Conservation (phyloP, 2,797 vertebrate genomes). For the Tangara arthus region DNA sequence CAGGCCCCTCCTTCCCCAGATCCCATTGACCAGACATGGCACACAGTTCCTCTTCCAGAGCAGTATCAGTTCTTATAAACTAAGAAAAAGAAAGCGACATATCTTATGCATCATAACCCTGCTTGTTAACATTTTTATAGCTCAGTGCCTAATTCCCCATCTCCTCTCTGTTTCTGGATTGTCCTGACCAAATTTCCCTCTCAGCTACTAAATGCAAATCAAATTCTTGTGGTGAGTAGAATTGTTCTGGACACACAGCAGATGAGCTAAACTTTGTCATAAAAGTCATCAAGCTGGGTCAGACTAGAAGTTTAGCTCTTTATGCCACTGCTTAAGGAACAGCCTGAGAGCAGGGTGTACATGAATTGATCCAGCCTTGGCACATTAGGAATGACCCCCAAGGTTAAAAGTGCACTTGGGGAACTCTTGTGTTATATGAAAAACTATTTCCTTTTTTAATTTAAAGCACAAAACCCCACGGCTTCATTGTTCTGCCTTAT, state of each 20-base stretch:
- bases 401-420: background rate
- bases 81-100: background rate
- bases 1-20: fast-evolving
- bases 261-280: background rate
- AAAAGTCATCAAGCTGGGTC: background rate
- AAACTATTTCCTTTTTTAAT: background rate
- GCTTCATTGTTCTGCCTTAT: background rate
- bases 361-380: background rate
- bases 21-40: background rate
- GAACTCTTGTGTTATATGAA: background rate
- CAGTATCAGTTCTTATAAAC: background rate
- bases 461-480: background rate
- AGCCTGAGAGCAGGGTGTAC: fast-evolving
- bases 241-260: background rate
- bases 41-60: background rate
- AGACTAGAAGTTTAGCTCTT: background rate
- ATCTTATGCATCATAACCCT: background rate
- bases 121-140: background rate
- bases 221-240: background rate
- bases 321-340: background rate
- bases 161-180: background rate
- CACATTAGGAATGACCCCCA: background rate
- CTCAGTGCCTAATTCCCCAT: background rate
- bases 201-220: background rate
- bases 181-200: background rate